Percentiles rank a stretch among this genome's conserved stretches.
Evolutionary conservation across 2,888 invertebrate species (phyloP).

Genomic region (Meiosimyza decipiens): DNA sequence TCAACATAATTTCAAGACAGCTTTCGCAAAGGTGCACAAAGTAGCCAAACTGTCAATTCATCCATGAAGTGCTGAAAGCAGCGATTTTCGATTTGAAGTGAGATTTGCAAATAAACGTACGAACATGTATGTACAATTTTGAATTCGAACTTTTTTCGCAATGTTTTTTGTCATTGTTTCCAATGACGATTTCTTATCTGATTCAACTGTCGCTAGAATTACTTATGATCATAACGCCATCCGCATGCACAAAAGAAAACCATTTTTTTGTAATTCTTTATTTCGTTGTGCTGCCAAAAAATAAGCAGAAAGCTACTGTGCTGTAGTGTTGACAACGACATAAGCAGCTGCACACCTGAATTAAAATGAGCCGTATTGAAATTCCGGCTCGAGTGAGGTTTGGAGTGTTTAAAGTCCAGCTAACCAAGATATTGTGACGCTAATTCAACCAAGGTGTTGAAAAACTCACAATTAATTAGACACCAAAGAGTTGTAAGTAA

Average conservation of each 20-base stretch:
- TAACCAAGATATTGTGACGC: no score
- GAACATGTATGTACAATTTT: neutral
- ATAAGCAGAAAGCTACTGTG: constrained; percentile 12
- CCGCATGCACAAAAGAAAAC: constrained; percentile 1
- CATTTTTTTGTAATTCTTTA: neutral
- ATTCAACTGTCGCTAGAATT: constrained; percentile 18
- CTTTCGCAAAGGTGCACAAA: neutral
- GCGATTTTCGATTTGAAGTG: no score
- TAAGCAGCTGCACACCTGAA: constrained; percentile 10
- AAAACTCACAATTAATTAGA: constrained; percentile 31
- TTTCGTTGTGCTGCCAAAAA: neutral
- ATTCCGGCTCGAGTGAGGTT: neutral
- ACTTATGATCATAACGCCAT: constrained; percentile 27
- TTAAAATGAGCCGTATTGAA: constrained; percentile 2
- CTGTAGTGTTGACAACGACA: neutral
- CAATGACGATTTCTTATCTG: constrained; percentile 15
- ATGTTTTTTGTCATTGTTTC: neutral
- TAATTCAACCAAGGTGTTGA: constrained; percentile 21
- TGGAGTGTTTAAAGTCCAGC: no score
- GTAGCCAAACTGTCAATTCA: no score
- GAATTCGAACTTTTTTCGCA: neutral
- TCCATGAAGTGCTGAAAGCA: no score
- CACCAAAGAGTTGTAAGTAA: constrained; percentile 26
- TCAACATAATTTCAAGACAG: constrained; percentile 16
- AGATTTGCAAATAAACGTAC: no score